Conservation (phyloP, 2,113 vertebrate species). For the Oncorhynchus gorbuscha region DNA sequence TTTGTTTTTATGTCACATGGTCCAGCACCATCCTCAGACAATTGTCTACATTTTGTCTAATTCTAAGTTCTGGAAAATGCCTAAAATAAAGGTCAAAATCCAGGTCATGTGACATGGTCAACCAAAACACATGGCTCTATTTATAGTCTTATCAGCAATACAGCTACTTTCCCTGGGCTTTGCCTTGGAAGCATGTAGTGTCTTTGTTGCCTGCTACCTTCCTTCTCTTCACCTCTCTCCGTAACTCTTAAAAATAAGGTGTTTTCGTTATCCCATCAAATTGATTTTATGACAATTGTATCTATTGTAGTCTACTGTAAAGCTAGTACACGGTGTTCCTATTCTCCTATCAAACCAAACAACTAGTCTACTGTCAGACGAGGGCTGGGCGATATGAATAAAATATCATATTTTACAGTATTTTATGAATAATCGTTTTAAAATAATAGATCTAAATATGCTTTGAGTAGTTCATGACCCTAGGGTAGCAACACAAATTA, state of each 20-base stretch:
- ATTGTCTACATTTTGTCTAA: no score
- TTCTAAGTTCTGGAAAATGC: no score
- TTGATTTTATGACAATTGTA: conserved; percentile 30
- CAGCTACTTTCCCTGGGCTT: conserved; percentile 17
- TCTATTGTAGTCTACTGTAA: conserved; percentile 18
- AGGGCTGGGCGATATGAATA: no score
- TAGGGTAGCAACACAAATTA: no score
- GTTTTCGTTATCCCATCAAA: not conserved
- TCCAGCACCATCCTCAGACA: no score
- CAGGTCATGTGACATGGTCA: no score
- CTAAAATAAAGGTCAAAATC: no score
- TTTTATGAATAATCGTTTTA: no score
- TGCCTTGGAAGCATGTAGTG: conserved; percentile 21
- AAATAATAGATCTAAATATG: no score
- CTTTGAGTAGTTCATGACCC: no score
- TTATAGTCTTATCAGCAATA: conserved; percentile 21
- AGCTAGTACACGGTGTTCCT: conserved; percentile 22
- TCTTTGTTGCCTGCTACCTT: conserved; percentile 42
- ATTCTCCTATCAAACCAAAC: conserved; percentile 58
- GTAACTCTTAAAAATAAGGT: conserved; percentile 8
- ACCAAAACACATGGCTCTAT: not conserved
- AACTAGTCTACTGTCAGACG: not conserved
- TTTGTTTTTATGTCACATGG: no score
- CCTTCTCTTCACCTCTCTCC: conserved; percentile 41
- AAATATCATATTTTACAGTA: no score